These are phyloP conservation scores for Nyleta sp. DNA, from an alignment of 2,888 invertebrate species.

Conservation along the genomic window DNA sequence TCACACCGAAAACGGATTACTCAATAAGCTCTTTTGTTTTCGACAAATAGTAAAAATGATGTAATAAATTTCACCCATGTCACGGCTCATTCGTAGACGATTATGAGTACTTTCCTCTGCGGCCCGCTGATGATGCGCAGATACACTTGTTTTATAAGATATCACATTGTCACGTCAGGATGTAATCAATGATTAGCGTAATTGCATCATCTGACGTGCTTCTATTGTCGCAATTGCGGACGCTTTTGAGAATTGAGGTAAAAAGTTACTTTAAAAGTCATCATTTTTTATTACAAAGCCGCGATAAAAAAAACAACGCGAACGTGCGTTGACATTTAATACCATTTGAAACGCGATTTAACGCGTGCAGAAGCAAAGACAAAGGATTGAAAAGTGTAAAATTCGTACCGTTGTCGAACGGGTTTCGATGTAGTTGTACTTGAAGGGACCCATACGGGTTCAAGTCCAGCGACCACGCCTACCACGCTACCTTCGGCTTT, in stretches of 20 bases:
- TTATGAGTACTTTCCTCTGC: neutral
- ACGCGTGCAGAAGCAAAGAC: conserved; percentile 29
- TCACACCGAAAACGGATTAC: too few relatives aligned
- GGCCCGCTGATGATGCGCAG: neutral
- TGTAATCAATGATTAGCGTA: too few relatives aligned
- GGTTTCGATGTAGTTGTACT: conserved; percentile 69
- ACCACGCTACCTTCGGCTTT: conserved; percentile 25
- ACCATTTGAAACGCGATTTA: conserved; percentile 2
- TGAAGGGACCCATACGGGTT: conserved; percentile 61
- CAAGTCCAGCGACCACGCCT: conserved; percentile 56
- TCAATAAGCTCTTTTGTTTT: conserved; percentile 23
- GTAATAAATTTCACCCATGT: conserved; percentile 11
- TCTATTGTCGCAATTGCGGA: too few relatives aligned
- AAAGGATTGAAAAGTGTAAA: conserved; percentile 38
- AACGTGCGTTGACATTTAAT: conserved; percentile 1
- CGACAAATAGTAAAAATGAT: conserved; percentile 9
- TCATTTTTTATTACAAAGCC: neutral
- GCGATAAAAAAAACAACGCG: neutral
- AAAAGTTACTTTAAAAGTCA: neutral
- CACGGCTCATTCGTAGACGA: too few relatives aligned
- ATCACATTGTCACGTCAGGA: too few relatives aligned
- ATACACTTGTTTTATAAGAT: neutral
- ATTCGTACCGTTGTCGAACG: conserved; percentile 62
- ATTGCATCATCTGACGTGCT: too few relatives aligned
- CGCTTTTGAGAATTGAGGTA: neutral